Conservation (phyloP, 2,113 vertebrate species). For the Prunella fulvescens region DNA sequence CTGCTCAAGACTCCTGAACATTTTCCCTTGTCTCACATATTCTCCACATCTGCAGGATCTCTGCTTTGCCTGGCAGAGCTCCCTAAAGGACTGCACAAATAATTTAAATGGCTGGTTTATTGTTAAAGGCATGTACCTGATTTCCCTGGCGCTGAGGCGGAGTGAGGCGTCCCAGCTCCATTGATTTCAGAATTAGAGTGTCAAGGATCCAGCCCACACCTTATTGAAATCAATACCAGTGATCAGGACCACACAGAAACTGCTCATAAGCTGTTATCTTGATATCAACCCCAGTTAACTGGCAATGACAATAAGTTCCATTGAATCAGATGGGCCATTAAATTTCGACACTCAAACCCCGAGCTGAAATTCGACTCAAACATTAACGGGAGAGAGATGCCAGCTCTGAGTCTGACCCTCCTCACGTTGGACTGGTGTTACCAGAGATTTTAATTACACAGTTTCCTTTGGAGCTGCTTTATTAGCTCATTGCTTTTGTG, state of each 20-base stretch:
- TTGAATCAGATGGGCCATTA: conserved; percentile 46
- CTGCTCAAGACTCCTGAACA: neutral
- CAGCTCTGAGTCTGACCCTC: neutral
- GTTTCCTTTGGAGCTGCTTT: neutral
- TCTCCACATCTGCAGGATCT: neutral
- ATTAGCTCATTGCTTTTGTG: neutral
- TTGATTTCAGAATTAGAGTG: conserved; percentile 51
- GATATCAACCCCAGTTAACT: conserved; percentile 44
- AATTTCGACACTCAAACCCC: neutral
- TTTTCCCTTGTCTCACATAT: neutral
- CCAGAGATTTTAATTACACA: neutral
- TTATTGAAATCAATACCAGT: conserved; percentile 55
- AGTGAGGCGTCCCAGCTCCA: conserved; percentile 3
- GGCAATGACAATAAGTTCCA: conserved; percentile 41
- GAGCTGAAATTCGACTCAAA: neutral
- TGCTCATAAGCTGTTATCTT: conserved; percentile 46
- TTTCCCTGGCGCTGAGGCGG: neutral
- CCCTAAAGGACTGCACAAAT: neutral
- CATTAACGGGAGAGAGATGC: neutral
- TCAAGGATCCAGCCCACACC: conserved; percentile 25
- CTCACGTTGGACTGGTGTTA: fast-evolving
- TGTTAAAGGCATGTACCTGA: conserved; percentile 48
- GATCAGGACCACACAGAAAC: conserved; percentile 44
- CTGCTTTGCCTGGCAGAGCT: neutral
- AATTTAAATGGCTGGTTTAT: conserved; percentile 46